Base-by-base conservation (phyloP, 2,113 vertebrate species). In the Myotis lucifugus region DNA sequence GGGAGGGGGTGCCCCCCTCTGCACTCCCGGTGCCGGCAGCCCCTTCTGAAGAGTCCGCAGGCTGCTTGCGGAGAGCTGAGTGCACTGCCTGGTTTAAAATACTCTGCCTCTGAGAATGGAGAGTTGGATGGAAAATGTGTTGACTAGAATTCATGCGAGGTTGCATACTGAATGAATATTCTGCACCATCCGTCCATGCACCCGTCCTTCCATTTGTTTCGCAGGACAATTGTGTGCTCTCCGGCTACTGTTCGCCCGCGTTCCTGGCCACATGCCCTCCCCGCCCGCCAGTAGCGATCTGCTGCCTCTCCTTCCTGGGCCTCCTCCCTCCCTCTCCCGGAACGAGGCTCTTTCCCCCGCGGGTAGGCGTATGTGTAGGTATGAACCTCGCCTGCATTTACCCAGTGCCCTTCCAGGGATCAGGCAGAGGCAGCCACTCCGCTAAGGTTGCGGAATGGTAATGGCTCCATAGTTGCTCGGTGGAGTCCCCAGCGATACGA, bases 381-480 rank as follows among this genome's bases (percentile, higher is more conserved):
- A 86, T 77, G 8, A 6, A 50, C 23, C 46, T 73, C 25, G 23
- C 61, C 32, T 6, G 64, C 50, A 10, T 79, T 84, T 89, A 40
- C 56, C 40, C 70, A 88, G 85, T 78, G 89, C 73, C 91, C 72
- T 92, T 89, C n/a, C 42, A 56, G 66, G 25, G 50, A 46, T 46
- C 74, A 23, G 46, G 25, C 67, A 42, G 91, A 52, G 70, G 61
- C 84, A 67, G 85, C 83, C 77, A 3, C 89, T 70, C 34, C n/a
- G 42, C 50, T 27, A 86, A 94, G 95, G 85, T 69, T 76, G 88
- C 61, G 18, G 52, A 42, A 79, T 13, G 72, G 93, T 69, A 29
- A 59, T 15, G 50, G 37, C 48, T 88, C 66, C 32, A 32, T 76
- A 59, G 89, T 54, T 52, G 59, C 23, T 54, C 4, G 0, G 6